Conservation (phyloP, 2,797 vertebrate genomes). For the Buphagus erythrorhynchus region DNA sequence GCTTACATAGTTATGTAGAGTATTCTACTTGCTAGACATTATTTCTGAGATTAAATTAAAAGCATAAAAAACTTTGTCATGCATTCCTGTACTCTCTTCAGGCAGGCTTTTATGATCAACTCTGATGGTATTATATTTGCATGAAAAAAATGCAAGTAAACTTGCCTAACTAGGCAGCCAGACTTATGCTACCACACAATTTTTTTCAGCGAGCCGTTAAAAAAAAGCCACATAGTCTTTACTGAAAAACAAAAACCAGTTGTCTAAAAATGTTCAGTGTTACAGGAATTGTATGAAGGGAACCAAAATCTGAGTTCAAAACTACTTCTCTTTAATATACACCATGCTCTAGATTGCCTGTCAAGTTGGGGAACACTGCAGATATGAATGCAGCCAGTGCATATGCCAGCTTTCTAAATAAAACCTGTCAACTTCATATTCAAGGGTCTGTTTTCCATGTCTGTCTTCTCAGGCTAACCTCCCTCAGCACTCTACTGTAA, state of each 20-base stretch:
- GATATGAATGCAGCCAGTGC: slow-evolving; percentile 47
- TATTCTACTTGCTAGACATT: slow-evolving; percentile 25
- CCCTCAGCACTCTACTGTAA: not conserved
- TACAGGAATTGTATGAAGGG: slow-evolving; percentile 23
- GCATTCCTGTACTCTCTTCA: not conserved
- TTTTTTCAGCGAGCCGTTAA: slow-evolving; percentile 46
- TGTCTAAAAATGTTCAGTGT: slow-evolving; percentile 33
- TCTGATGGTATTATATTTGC: not conserved
- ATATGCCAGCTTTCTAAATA: slow-evolving; percentile 75
- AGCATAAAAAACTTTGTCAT: slow-evolving; percentile 20
- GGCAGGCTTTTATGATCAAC: not conserved
- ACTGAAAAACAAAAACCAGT: slow-evolving; percentile 57
- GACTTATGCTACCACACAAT: slow-evolving; percentile 25
- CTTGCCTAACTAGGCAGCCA: slow-evolving; percentile 8
- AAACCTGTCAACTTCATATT: slow-evolving; percentile 61
- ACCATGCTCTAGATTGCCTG: slow-evolving; percentile 18
- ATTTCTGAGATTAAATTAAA: slow-evolving; percentile 45
- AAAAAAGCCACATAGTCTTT: not conserved
- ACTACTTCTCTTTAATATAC: slow-evolving; percentile 19
- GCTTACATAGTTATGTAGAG: not conserved
- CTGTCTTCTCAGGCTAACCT: slow-evolving; percentile 26
- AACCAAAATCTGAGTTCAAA: slow-evolving; percentile 40
- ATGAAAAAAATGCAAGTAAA: not conserved
- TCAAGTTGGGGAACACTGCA: slow-evolving; percentile 47
- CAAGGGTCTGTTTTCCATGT: slow-evolving; percentile 42